Percentiles rank a stretch among this genome's conserved stretches.
Conservation (phyloP, 2,113 vertebrate species). For the Pseudonaja textilis region DNA sequence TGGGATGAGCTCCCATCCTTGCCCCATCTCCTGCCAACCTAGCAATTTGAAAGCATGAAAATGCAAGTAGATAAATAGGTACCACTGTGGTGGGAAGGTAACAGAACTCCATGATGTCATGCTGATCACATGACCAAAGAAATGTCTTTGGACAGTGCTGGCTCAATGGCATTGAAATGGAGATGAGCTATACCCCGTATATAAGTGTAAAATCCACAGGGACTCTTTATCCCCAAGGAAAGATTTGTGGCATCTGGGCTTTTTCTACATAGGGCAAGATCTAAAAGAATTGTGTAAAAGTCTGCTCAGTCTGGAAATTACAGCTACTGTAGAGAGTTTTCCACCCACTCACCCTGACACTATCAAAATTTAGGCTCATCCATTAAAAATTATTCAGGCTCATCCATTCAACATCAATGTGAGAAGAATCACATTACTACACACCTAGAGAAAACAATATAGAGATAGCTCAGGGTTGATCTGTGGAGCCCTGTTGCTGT, state of each 20-base stretch:
- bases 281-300: background rate
- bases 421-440: background rate
- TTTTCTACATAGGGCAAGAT: background rate
- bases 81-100: background rate
- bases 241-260: background rate
- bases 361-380: background rate
- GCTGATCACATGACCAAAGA: background rate
- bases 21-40: background rate
- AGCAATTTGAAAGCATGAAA: background rate
- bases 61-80: background rate
- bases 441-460: background rate
- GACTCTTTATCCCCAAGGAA: background rate
- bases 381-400: background rate
- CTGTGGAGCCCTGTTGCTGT: background rate
- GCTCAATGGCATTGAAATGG: background rate
- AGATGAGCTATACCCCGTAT: background rate
- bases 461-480: background rate
- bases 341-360: background rate
- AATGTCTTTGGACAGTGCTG: background rate
- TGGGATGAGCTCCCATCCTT: background rate
- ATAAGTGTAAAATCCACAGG: background rate
- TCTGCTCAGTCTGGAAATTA: background rate
- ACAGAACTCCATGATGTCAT: background rate
- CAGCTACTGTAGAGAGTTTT: background rate
- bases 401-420: background rate